Base-by-base conservation (phyloP, 2,888 invertebrate genomes). In the Drosophila fungiperda region DNA sequence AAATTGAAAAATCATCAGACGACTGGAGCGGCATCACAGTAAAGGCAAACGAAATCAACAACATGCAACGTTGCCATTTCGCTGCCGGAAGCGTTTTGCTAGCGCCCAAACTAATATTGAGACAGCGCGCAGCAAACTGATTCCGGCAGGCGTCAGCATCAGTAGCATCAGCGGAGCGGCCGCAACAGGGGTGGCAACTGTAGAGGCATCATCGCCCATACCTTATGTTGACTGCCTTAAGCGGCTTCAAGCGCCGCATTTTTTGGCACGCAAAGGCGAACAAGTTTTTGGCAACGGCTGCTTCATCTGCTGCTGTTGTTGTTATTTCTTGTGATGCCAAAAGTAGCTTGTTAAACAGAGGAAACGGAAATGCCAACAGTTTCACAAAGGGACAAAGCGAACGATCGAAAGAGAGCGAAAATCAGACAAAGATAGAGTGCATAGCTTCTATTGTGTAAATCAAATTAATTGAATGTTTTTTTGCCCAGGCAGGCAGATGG, bases 391-490 rank as follows among this genome's bases (percentile, higher is more conserved):
- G 71, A 86, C 87, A 78, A 87, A 75, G 82, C 72, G 76, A 68
- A 45, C 15, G 45, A 45, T 15, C 12, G 45, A 23, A 23, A 23
- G 48, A 36, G 26, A 20, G n/a, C n/a, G 5, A 35, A 11, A 61
- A 42, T 33, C 57, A 23, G 61, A 26, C 26, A 26, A 15, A 35
- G 26, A 38, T 23, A 2, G 50, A 60, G 23, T 20, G 38, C 48
- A 63, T 54, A 59, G 80, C 86, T 64, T 75, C 75, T 77, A 82
- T 73, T 82, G 87, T 86, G 89, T 87, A 86, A 86, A 86, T 86
- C 86, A 87, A 86, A 89, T 89, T 86, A 86, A 86, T 86, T 89
- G 89, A 89, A 86, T 86, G 89, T 86, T 89, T 89, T 86, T 86
- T 89, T 45, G 68, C 77, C 68, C 67, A 77, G 15, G 62, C 23